A percentile compares a stretch with the other conserved stretches of the same genome.
These are phyloP conservation scores for Lagopus muta DNA, from an alignment of 2,113 vertebrate species.

Conservation along the genomic window DNA sequence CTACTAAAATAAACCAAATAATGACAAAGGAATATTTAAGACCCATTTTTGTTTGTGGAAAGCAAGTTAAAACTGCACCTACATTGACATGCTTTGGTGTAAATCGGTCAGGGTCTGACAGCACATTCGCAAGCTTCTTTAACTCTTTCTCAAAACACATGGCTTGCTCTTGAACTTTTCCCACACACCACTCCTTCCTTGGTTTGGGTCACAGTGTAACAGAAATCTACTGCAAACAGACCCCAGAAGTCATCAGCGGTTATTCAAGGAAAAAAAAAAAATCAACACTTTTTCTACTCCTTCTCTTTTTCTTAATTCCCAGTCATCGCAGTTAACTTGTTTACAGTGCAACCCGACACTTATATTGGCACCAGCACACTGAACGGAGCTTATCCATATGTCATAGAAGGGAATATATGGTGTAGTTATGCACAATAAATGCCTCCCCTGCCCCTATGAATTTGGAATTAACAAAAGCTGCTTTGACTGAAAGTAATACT, in stretches of 20 bases:
- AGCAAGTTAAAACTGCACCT: not conserved
- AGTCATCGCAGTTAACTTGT: not conserved
- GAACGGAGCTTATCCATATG: not conserved
- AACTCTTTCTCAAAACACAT: not conserved
- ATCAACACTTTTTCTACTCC: too few relatives aligned
- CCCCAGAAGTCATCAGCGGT: not conserved
- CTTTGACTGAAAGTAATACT: not conserved
- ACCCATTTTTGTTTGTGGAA: not conserved
- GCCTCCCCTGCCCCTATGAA: not conserved
- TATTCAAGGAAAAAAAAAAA: not conserved
- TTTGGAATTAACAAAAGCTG: not conserved
- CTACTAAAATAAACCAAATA: not conserved
- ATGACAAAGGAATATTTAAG: not conserved
- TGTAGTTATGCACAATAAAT: not conserved
- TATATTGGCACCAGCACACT: not conserved
- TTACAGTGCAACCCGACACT: not conserved
- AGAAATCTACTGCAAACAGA: not conserved
- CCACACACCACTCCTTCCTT: not conserved
- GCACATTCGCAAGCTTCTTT: not conserved
- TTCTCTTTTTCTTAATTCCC: not conserved
- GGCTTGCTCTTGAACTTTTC: not conserved
- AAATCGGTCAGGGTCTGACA: not conserved
- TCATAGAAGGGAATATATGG: not conserved
- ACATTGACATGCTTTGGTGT: not conserved
- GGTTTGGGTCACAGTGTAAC: not conserved